Percentiles rank a stretch among this genome's conserved stretches.
phyloP scores from a whole-genome alignment of 2,888 invertebrate genomes.

The Azorinus chamasolen region DNA sequence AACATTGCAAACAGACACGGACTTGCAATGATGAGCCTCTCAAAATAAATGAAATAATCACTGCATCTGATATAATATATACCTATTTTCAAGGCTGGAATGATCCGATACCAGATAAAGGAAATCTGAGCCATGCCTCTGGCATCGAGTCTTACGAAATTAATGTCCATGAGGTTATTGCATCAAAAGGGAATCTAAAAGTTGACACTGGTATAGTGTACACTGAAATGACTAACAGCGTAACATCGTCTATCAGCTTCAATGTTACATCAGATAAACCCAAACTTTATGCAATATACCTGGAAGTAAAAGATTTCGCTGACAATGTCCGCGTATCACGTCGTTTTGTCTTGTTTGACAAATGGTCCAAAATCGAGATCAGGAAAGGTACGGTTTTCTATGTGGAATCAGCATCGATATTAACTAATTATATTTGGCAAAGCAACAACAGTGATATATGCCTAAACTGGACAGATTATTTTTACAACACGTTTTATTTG shows the following conservation, averaged over 20 bases:
- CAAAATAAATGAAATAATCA: slow-evolving; percentile 16
- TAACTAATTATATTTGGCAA: slow-evolving; percentile 61
- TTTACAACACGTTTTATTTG: slow-evolving; percentile 48
- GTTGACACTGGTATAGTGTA: neutral
- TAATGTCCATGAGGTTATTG: slow-evolving; percentile 30
- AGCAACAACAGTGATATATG: slow-evolving; percentile 52
- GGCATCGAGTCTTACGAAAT: slow-evolving; percentile 40
- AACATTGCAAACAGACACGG: slow-evolving; percentile 20
- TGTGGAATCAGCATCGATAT: slow-evolving; percentile 42
- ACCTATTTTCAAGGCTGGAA: slow-evolving; percentile 45
- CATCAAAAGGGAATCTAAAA: neutral
- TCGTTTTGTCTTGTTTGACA: slow-evolving; percentile 66
- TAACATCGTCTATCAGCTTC: neutral
- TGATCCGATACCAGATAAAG: slow-evolving; percentile 42
- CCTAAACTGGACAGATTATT: slow-evolving; percentile 52
- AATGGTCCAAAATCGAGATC: slow-evolving; percentile 25
- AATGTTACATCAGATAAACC: no score
- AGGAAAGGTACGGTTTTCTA: slow-evolving; percentile 13
- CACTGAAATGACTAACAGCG: slow-evolving; percentile 12
- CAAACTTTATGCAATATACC: no score
- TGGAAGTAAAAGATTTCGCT: slow-evolving; percentile 63
- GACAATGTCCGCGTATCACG: slow-evolving; percentile 56
- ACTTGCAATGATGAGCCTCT: slow-evolving; percentile 39
- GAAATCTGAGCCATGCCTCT: slow-evolving; percentile 17
- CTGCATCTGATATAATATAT: neutral